Evolutionary conservation across 1,140 invertebrate genomes (phyloP).

Genomic region (Grapholita molesta): DNA sequence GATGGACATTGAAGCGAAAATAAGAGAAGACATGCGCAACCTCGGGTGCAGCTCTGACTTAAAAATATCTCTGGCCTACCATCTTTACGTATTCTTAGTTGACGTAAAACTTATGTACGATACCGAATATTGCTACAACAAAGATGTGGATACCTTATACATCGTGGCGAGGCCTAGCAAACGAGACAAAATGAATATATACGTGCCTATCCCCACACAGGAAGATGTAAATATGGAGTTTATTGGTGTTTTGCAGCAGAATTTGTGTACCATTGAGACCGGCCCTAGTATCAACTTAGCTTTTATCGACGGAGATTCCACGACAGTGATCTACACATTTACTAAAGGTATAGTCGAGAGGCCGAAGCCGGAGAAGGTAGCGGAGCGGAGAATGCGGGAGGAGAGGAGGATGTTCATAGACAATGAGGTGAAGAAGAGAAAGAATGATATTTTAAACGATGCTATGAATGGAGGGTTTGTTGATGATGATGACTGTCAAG

Average conservation of each 20-base stretch:
- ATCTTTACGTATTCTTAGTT: conserved; percentile 61
- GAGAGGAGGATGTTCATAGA: conserved; percentile 60
- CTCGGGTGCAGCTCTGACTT: conserved; percentile 58
- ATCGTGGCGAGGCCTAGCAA: conserved; percentile 56
- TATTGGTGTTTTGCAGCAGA: conserved; percentile 58
- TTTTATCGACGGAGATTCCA: conserved; percentile 63
- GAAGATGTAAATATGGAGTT: conserved; percentile 49
- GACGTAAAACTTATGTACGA: conserved; percentile 70
- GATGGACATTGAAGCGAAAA: conserved; percentile 66
- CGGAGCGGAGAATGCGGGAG: conserved; percentile 35
- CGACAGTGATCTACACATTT: conserved; percentile 63
- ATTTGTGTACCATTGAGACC: conserved; percentile 66
- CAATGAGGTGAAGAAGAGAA: conserved; percentile 56
- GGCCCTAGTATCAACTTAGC: conserved; percentile 59
- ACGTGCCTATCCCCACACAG: conserved; percentile 52
- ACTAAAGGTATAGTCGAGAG: conserved; percentile 55
- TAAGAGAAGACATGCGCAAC: conserved; percentile 64
- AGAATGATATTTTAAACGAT: conserved; percentile 53
- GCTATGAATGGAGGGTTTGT: conserved; percentile 61
- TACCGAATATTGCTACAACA: conserved; percentile 69
- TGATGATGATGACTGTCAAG: conserved; percentile 61
- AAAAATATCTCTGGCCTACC: conserved; percentile 59
- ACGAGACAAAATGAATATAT: conserved; percentile 62
- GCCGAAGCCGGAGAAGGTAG: conserved; percentile 35
- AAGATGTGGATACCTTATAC: conserved; percentile 62